A percentile compares a stretch with the other conserved stretches of the same genome.
These are phyloP conservation scores for Drosophila pectinifera DNA, from an alignment of 1,140 invertebrate species.

Conservation along the genomic window DNA sequence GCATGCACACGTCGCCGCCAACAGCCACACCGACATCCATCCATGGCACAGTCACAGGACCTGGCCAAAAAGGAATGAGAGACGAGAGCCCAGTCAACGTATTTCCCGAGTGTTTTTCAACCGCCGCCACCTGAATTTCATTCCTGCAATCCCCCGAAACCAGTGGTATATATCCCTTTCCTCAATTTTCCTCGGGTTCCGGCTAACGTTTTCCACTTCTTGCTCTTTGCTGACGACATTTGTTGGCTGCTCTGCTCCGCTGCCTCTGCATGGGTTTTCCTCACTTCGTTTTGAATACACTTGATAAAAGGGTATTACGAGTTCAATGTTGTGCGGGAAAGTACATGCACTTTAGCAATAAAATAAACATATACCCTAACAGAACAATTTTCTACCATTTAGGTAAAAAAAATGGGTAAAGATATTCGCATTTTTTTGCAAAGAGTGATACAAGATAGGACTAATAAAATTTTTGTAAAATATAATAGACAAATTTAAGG, in stretches of 20 bases:
- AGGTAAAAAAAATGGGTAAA: neutral
- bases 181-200: conserved; percentile 34
- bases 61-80: conserved; percentile 14
- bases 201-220: conserved; percentile 29
- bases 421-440: no score
- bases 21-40: conserved; percentile 19
- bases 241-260: conserved; percentile 50
- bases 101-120: conserved; percentile 67
- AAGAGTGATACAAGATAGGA: no score
- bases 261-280: conserved; percentile 26
- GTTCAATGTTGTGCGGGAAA: neutral
- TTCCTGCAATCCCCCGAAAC: conserved; percentile 45
- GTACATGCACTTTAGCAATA: neutral
- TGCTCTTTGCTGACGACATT: conserved; percentile 74
- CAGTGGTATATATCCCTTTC: conserved; percentile 33
- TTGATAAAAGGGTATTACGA: conserved; percentile 7
- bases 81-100: conserved; percentile 43
- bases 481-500: no score
- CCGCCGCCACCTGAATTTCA: conserved; percentile 71
- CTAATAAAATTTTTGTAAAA: no score
- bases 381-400: neutral
- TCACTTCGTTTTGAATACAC: conserved; percentile 23
- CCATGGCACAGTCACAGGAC: conserved; percentile 9
- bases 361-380: neutral
- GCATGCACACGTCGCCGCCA: conserved; percentile 70